Conservation (phyloP, 2,797 vertebrate species). For the Champsocephalus gunnari region DNA sequence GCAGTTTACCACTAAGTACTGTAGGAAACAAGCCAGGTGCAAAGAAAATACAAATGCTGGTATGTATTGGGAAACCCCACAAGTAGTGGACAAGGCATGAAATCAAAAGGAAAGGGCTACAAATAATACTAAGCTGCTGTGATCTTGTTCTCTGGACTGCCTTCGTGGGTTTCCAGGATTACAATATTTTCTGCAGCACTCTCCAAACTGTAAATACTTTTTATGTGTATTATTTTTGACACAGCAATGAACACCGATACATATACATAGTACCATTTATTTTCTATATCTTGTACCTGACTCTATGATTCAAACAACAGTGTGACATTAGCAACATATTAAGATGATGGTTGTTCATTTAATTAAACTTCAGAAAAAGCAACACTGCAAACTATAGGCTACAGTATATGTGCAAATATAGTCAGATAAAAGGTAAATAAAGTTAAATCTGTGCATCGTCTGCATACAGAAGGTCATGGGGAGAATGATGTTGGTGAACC, state of each 20-base stretch:
- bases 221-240: background rate
- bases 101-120: slow-evolving; percentile 56
- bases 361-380: background rate
- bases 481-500: no score
- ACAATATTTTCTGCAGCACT: slow-evolving; percentile 22
- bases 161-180: slow-evolving; percentile 43
- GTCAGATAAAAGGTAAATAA: no score
- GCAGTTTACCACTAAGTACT: slow-evolving; percentile 21
- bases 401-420: no score
- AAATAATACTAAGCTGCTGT: slow-evolving; percentile 54
- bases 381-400: background rate
- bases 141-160: slow-evolving; percentile 54
- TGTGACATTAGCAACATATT: background rate
- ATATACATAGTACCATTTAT: background rate
- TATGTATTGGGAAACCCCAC: slow-evolving; percentile 26
- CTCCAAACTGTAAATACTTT: slow-evolving; percentile 17
- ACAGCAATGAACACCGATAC: background rate
- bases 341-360: background rate
- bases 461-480: background rate
- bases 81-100: slow-evolving; percentile 54
- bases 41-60: slow-evolving; percentile 44
- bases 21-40: slow-evolving; percentile 48
- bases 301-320: background rate
- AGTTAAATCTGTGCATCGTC: no score
- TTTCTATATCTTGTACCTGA: background rate